Evolutionary conservation across 2,888 invertebrate species (phyloP).

Genomic region (Pseudoips prasinana): DNA sequence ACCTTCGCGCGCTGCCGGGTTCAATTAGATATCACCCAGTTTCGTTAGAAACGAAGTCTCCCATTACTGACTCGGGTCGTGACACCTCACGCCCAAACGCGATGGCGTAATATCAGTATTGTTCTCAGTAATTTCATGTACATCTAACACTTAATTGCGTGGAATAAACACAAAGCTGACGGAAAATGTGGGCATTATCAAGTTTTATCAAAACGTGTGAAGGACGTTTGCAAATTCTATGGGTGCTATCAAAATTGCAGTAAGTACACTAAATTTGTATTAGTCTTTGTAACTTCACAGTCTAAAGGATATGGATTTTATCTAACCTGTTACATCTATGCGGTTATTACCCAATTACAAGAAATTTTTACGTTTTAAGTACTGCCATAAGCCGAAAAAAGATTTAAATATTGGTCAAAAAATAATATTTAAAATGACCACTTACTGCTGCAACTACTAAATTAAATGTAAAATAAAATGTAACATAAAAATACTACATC

Average conservation of each 20-base stretch:
- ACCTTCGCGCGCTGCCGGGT: constrained; percentile 60
- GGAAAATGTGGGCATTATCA: constrained; percentile 60
- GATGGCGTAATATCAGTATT: constrained; percentile 62
- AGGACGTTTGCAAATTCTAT: constrained; percentile 43
- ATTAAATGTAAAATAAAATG: no score
- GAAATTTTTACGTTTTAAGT: no score
- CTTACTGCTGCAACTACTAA: no score
- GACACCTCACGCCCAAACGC: constrained; percentile 57
- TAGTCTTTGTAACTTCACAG: no score
- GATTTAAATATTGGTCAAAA: no score
- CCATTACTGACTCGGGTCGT: constrained; percentile 57
- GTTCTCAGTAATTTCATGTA: constrained; percentile 58
- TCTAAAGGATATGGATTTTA: no score
- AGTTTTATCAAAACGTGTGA: constrained; percentile 45
- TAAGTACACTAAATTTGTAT: no score
- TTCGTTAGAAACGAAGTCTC: constrained; percentile 55
- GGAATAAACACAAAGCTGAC: constrained; percentile 5
- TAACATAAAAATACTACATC: no score
- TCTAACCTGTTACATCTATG: no score
- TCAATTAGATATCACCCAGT: constrained; percentile 63
- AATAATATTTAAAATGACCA: no score
- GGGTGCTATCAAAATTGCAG: constrained; percentile 34
- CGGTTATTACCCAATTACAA: no score
- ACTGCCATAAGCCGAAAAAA: no score
- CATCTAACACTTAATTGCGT: constrained; percentile 37